Conservation (phyloP, 2,113 vertebrate genomes). For the Ovibos moschatus region DNA sequence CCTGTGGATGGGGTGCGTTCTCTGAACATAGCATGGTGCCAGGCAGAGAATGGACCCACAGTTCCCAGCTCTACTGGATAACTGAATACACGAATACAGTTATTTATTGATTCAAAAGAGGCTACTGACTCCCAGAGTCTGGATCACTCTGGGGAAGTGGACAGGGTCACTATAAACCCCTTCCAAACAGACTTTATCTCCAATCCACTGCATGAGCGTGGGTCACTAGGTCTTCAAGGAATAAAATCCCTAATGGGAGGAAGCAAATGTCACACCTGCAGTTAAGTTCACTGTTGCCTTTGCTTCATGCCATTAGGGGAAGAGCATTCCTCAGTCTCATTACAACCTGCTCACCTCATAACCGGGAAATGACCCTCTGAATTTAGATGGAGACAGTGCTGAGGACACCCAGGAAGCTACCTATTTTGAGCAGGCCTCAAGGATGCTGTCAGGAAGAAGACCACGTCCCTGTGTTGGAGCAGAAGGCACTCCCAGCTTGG, state of each 20-base stretch:
- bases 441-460: background rate
- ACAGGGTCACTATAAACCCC: background rate
- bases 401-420: constrained; percentile 52
- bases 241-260: background rate
- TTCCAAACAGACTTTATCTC: background rate
- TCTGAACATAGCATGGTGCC: background rate
- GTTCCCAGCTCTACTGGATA: background rate
- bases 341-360: constrained; percentile 59
- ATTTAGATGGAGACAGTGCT: constrained; percentile 67
- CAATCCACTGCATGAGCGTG: background rate
- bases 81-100: background rate
- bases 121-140: background rate
- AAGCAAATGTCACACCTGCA: background rate
- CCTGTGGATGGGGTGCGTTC: background rate
- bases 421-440: background rate
- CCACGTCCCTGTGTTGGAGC: background rate
- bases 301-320: background rate
- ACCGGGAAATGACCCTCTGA: constrained; percentile 68
- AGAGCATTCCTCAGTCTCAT: background rate
- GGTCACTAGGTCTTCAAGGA: background rate
- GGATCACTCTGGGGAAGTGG: background rate
- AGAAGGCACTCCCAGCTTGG: background rate
- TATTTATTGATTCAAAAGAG: constrained; percentile 10
- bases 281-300: background rate
- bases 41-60: background rate